Evolutionary conservation across 1,140 invertebrate genomes (phyloP).

Genomic region (Atta texana): DNA sequence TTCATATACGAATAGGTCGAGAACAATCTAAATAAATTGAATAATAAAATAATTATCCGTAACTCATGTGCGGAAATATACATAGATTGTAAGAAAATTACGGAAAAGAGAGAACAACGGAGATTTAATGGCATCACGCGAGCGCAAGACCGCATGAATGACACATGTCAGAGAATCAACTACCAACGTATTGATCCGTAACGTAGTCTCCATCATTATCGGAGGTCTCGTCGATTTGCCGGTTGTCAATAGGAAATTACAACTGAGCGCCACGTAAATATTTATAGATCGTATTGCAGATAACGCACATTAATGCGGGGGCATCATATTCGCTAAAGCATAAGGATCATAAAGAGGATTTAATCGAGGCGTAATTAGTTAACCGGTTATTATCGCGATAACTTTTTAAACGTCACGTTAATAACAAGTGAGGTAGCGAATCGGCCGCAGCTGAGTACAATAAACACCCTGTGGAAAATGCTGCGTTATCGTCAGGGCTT

Average conservation of each 20-base stretch:
- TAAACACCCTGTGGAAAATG: constrained; percentile 57
- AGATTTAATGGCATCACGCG: not conserved
- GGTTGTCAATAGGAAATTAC: constrained; percentile 60
- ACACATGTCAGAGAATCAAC: constrained; percentile 36
- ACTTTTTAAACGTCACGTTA: constrained; percentile 7
- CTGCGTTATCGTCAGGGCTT: constrained; percentile 31
- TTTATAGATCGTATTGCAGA: constrained; percentile 52
- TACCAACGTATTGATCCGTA: constrained; percentile 45
- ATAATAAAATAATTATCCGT: not conserved
- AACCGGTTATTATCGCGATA: constrained; percentile 43
- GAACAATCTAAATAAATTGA: not conserved
- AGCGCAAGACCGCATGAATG: constrained; percentile 6
- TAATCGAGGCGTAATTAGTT: constrained; percentile 62
- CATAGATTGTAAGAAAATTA: not conserved
- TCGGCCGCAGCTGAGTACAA: constrained; percentile 8
- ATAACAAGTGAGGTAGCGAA: constrained; percentile 42
- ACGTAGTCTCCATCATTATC: constrained; percentile 52
- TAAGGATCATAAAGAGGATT: constrained; percentile 37
- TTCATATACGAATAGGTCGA: not conserved
- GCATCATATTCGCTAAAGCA: constrained; percentile 12
- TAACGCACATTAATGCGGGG: constrained; percentile 37
- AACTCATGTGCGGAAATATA: not conserved
- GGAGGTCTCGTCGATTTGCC: constrained; percentile 52
- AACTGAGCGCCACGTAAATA: constrained; percentile 57
- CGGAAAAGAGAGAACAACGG: not conserved